Evolutionary conservation across 2,113 vertebrate species (phyloP).

Genomic region (Hydropotes inermis): DNA sequence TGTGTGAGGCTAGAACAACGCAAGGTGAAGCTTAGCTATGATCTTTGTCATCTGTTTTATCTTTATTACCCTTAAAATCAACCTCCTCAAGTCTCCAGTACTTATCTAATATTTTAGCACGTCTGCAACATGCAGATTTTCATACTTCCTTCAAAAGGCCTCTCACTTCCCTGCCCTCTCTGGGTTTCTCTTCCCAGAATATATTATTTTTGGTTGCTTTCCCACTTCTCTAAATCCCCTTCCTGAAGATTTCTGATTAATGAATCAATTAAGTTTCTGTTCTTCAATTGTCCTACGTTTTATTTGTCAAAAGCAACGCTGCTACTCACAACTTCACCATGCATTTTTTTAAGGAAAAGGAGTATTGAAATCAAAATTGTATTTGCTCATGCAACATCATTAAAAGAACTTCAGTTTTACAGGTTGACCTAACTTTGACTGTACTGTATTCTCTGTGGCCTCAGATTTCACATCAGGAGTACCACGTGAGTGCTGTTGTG

Average conservation of each 20-base stretch:
- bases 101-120: background rate
- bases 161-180: background rate
- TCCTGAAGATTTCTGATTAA: background rate
- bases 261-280: background rate
- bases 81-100: background rate
- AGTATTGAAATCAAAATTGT: background rate
- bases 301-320: background rate
- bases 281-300: background rate
- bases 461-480: conserved; percentile 87
- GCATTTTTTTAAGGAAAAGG: background rate
- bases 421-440: background rate
- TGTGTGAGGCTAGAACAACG: background rate
- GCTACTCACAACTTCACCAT: background rate
- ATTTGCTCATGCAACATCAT: background rate
- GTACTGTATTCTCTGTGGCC: background rate
- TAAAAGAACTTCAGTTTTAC: background rate
- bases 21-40: background rate
- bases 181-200: background rate
- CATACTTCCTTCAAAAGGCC: background rate
- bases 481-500: conserved; percentile 76
- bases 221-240: background rate
- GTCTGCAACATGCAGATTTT: background rate
- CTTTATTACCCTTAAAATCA: background rate
- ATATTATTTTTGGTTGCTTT: background rate
- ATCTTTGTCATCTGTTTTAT: background rate